Evolutionary conservation across 2,113 vertebrate genomes (phyloP).

Genomic region (Megaceryle maxima): DNA sequence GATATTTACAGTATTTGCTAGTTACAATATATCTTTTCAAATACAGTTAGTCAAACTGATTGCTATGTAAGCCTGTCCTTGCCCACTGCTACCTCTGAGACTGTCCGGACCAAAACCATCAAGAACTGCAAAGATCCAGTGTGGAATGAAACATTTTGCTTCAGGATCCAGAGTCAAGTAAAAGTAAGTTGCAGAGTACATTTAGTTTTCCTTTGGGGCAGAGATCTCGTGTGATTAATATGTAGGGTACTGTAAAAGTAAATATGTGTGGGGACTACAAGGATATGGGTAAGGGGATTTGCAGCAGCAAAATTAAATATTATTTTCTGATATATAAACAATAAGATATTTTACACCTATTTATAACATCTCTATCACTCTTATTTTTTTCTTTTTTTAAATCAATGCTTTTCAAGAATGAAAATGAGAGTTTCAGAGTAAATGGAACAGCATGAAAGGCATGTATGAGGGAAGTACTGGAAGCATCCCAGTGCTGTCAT

Average conservation of each 20-base stretch:
- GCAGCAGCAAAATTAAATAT: not conserved
- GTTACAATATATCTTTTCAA: not conserved
- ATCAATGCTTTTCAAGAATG: not conserved
- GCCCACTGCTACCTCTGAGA: constrained; percentile 76
- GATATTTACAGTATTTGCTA: not conserved
- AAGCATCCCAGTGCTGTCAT: not conserved
- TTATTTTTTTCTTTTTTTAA: not conserved
- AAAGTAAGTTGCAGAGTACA: constrained; percentile 74
- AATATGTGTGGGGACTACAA: not conserved
- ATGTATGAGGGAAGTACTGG: not conserved
- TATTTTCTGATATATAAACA: not conserved
- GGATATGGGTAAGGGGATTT: not conserved
- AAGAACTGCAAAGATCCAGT: constrained; percentile 77
- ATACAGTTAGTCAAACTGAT: constrained; percentile 76
- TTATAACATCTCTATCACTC: not conserved
- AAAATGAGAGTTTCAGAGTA: not conserved
- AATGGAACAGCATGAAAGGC: not conserved
- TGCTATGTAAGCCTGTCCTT: constrained; percentile 83
- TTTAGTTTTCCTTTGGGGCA: not conserved
- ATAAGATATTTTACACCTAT: not conserved
- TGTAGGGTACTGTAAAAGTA: not conserved
- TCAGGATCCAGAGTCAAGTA: constrained; percentile 77
- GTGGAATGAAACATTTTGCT: constrained; percentile 87
- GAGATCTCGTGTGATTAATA: not conserved
- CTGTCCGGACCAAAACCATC: constrained; percentile 75